These are phyloP conservation scores for Potamilus streckersoni DNA, from an alignment of 1,140 invertebrate species.

Conservation along the genomic window DNA sequence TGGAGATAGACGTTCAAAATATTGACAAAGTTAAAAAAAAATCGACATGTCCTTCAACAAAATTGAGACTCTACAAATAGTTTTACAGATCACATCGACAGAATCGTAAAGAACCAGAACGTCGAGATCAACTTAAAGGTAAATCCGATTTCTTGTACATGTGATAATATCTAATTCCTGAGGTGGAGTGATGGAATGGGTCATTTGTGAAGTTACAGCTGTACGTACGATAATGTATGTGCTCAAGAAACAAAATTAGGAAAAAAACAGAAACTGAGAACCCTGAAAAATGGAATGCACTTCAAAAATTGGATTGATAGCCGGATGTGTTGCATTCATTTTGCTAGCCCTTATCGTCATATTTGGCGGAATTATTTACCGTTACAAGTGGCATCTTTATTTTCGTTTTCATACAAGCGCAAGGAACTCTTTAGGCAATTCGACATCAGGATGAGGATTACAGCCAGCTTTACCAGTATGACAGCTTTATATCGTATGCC, in stretches of 20 bases:
- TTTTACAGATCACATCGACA: neutral
- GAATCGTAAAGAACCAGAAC: neutral
- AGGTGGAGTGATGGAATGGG: constrained; percentile 4
- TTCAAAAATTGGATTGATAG: constrained; percentile 1
- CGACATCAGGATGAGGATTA: neutral
- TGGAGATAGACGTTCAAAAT: neutral
- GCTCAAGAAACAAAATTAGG: neutral
- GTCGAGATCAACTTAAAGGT: neutral
- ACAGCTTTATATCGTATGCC: constrained; percentile 18
- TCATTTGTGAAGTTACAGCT: too few species aligned
- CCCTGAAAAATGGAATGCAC: constrained; percentile 2
- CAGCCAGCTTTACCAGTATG: neutral
- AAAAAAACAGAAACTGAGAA: neutral
- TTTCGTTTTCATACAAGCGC: too few species aligned
- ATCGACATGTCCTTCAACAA: constrained; percentile 3
- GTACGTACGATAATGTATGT: neutral
- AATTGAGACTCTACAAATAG: neutral
- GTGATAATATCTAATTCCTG: constrained; percentile 6
- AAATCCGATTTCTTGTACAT: constrained; percentile 1
- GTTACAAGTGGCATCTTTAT: constrained; percentile 26
- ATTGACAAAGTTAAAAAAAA: neutral
- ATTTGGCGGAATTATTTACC: constrained; percentile 15
- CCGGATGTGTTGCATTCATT: neutral
- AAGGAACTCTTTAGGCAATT: neutral
- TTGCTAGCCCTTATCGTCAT: neutral